These are phyloP conservation scores for Sarcophaga variegata DNA, from an alignment of 2,888 invertebrate genomes.

Conservation along the genomic window DNA sequence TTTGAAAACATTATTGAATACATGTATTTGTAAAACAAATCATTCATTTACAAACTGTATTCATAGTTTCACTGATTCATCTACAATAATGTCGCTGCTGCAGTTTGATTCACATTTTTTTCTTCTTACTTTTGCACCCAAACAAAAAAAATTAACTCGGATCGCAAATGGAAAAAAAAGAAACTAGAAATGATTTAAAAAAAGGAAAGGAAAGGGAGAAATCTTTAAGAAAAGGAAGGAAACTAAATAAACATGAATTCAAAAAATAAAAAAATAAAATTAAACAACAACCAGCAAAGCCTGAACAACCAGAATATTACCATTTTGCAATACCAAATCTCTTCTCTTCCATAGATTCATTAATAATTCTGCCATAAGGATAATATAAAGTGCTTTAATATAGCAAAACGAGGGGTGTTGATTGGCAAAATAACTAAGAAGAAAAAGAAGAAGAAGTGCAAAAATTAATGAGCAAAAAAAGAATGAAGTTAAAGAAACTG, in stretches of 20 bases:
- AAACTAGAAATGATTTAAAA: conserved; percentile 16
- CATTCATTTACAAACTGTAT: conserved; percentile 5
- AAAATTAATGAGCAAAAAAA: conserved; percentile 9
- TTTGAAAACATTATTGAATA: no score
- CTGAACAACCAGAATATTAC: conserved; percentile 66
- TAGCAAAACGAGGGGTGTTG: conserved; percentile 46
- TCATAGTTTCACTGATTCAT: conserved; percentile 30
- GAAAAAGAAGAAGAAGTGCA: conserved; percentile 31
- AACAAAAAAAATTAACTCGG: conserved; percentile 42
- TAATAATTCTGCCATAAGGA: conserved; percentile 5
- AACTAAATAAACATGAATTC: conserved; percentile 53
- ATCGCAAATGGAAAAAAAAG: conserved; percentile 28
- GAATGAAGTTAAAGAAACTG: conserved; percentile 41
- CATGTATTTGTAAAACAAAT: no score
- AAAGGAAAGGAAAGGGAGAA: conserved; percentile 26
- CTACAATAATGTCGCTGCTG: conserved; percentile 28
- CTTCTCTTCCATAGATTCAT: conserved; percentile 47
- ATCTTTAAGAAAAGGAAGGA: conserved; percentile 38
- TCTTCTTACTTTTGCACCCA: conserved; percentile 56
- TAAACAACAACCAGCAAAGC: conserved; percentile 53
- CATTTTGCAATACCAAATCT: conserved; percentile 48
- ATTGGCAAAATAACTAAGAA: conserved; percentile 4
- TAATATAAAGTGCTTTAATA: conserved; percentile 28
- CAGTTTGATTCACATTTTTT: conserved; percentile 21
- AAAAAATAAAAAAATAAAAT: not conserved